A percentile compares a stretch with the other conserved stretches of the same genome.
Evolutionary conservation across 1,140 invertebrate genomes (phyloP).

Genomic region (Dolichoris vasculosae): DNA sequence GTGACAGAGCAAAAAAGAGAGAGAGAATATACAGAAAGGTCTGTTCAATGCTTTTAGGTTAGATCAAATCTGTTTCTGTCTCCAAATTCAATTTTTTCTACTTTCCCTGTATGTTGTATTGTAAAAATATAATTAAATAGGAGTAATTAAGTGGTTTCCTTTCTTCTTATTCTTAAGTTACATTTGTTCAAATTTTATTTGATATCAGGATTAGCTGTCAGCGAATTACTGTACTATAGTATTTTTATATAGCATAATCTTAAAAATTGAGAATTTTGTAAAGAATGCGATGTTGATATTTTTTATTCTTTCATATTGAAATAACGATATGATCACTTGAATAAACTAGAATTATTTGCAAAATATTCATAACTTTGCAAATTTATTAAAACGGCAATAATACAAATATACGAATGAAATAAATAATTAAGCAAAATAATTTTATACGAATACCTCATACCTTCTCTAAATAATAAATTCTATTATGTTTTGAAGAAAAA

Average conservation of each 20-base stretch:
- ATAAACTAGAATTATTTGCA: too few species aligned
- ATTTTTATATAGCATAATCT: too few species aligned
- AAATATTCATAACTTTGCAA: too few species aligned
- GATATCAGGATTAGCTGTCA: neutral
- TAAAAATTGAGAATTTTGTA: too few species aligned
- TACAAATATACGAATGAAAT: too few species aligned
- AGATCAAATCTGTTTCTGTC: slow-evolving; percentile 26
- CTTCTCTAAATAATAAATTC: too few species aligned
- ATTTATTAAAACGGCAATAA: too few species aligned
- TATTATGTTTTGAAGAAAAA: neutral
- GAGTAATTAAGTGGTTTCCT: slow-evolving; percentile 12
- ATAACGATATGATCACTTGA: too few species aligned
- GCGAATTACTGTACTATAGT: neutral
- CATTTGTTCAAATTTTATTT: slow-evolving; percentile 27
- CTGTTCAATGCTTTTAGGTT: neutral
- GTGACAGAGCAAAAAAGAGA: neutral
- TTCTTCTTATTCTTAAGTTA: neutral
- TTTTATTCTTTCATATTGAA: too few species aligned
- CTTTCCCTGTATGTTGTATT: neutral
- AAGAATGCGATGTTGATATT: too few species aligned
- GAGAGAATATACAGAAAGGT: neutral
- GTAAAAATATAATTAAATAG: slow-evolving; percentile 41
- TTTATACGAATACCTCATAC: too few species aligned
- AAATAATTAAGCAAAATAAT: too few species aligned
- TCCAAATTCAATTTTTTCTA: slow-evolving; percentile 41